A percentile compares a stretch with the other conserved stretches of the same genome.
Evolutionary conservation across 2,888 invertebrate species (phyloP).

Genomic region (Trichogramma dendrolimi): DNA sequence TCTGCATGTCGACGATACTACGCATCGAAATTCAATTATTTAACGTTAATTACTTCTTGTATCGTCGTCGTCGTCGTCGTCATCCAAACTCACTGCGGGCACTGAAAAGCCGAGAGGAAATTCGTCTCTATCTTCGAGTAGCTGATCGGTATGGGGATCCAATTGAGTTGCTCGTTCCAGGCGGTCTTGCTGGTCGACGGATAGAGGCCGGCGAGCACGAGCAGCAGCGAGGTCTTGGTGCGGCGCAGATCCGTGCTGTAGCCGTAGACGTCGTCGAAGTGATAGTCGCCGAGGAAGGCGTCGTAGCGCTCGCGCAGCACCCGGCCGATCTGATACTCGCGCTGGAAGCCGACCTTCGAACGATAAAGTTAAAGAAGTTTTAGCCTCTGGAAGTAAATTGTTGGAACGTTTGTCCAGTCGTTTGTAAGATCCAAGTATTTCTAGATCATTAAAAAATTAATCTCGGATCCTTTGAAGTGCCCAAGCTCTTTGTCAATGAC

Average conservation of each 20-base stretch:
- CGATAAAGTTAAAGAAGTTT: not conserved
- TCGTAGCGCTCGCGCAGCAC: constrained; percentile 53
- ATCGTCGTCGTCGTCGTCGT: too few species aligned
- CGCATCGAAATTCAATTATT: too few species aligned
- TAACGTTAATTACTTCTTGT: too few species aligned
- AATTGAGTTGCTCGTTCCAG: not conserved
- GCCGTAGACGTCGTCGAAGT: constrained; percentile 44
- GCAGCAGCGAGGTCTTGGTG: constrained; percentile 67
- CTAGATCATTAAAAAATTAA: too few species aligned
- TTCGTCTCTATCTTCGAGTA: not conserved
- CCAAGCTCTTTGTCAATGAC: too few species aligned
- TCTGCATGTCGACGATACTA: too few species aligned
- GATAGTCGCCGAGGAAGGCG: constrained; percentile 52
- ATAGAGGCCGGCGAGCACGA: constrained; percentile 64
- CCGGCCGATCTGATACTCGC: constrained; percentile 52
- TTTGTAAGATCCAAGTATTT: too few species aligned
- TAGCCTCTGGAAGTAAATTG: not conserved
- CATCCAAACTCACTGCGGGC: too few species aligned
- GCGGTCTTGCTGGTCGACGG: constrained; percentile 50
- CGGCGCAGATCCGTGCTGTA: constrained; percentile 66
- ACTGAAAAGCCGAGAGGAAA: not conserved
- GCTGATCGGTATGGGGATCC: not conserved
- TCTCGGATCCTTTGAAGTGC: too few species aligned
- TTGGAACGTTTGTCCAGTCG: too few species aligned
- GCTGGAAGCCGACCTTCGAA: constrained; percentile 54